Evolutionary conservation across 2,797 vertebrate genomes (phyloP).

Genomic region (Saxicola maurus): DNA sequence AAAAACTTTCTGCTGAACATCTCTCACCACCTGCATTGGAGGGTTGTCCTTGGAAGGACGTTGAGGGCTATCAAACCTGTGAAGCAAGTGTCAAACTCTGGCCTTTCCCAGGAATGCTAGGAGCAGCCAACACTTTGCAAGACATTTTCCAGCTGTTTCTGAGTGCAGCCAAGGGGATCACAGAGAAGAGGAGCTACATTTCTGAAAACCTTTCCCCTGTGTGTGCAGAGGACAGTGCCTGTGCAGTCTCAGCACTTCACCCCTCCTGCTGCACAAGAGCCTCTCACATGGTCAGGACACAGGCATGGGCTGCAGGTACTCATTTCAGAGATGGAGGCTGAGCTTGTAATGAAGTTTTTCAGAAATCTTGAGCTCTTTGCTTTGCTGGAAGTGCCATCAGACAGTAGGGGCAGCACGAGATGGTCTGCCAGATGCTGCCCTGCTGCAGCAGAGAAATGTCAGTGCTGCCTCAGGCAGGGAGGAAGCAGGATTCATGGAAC

Average conservation of each 20-base stretch:
- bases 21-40: background rate
- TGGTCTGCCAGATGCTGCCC: background rate
- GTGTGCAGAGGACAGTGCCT: background rate
- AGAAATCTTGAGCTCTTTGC: background rate
- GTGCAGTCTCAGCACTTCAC: background rate
- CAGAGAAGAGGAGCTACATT: background rate
- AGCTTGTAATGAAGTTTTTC: background rate
- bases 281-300: background rate
- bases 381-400: background rate
- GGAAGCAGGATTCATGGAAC: background rate
- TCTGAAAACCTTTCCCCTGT: background rate
- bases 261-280: background rate
- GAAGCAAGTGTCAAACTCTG: background rate
- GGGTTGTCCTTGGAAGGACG: background rate
- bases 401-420: background rate
- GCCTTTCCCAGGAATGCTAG: background rate
- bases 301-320: background rate
- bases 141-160: background rate
- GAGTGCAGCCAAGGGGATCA: background rate
- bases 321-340: background rate
- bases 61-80: background rate
- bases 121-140: background rate
- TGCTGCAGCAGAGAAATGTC: background rate
- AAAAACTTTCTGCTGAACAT: background rate
- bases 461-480: background rate